Evolutionary conservation across 2,113 vertebrate species (phyloP), one percentile per base, ranked within the genome.

Genomic region (Pantherophis guttatus): DNA sequence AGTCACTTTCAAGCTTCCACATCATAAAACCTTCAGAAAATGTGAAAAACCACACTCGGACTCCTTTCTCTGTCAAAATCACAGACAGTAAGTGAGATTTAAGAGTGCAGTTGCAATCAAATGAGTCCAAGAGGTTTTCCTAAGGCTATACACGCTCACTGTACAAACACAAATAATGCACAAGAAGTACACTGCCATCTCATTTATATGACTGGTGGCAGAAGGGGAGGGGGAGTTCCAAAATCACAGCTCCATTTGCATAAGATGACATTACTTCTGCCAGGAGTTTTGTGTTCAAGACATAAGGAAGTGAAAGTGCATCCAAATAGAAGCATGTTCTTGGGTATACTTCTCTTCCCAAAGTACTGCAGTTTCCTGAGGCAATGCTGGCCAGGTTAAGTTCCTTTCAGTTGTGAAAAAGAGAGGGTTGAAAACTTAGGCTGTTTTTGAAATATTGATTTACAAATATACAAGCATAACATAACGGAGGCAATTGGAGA

Each of bases 1-100:
- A 96, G 92, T 95, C 95, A 94, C 95, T 95, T 94, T 93, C 95
- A 96, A 96, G 92, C 92, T 96, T 96, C 97, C 97, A 95, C 95
- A 96, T 98, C 97, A 95, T 96, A 97, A 97, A 98, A 97, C 90
- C 95, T 97, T 95, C 96, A 96, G 75, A 93, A 95, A 90, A 91
- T 52, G 8, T 96, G 96, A 96, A 96, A 96, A 96, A 97, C 90
- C 94, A 95, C 94, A 90, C n/a, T 70, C 90, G 96, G 93, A 96
- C 97, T 96, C 95, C 96, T 97, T 97, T 94, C 95, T 96, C 96
- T 97, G 96, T 96, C 97, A 98, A 93, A 94, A 95, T 86, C 93
- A 94, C 65, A 92, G 96, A 96, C 93, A 97, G 91, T 95, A 93
- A 92, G 93, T 95, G 95, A 96, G 96, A 97, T 97, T 98, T 97